phyloP scores from a whole-genome alignment of 2,113 vertebrate genomes.

The Crocuta crocuta region DNA sequence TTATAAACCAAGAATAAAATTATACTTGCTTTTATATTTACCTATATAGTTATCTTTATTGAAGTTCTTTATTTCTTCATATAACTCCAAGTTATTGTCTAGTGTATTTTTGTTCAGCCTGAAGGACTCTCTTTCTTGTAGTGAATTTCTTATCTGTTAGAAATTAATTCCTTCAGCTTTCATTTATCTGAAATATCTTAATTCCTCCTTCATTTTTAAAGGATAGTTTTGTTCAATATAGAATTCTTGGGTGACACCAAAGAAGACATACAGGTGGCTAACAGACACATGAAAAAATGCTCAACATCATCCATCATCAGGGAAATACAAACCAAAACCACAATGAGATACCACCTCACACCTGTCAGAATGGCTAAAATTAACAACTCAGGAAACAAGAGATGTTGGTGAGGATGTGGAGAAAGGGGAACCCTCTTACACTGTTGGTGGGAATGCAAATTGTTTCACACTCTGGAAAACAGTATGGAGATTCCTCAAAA shows the following conservation, averaged over 20 bases:
- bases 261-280: too few relatives aligned
- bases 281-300: too few relatives aligned
- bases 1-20: background rate
- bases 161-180: background rate
- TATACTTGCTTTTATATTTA: background rate
- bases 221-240: background rate
- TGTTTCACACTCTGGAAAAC: too few relatives aligned
- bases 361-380: too few relatives aligned
- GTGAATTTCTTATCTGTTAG: background rate
- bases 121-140: background rate
- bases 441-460: too few relatives aligned
- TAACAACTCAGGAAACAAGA: too few relatives aligned
- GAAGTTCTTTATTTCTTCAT: background rate
- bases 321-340: too few relatives aligned
- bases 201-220: background rate
- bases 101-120: background rate
- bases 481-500: too few relatives aligned
- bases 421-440: too few relatives aligned
- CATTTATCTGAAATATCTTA: background rate
- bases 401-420: too few relatives aligned
- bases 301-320: too few relatives aligned
- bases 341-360: too few relatives aligned
- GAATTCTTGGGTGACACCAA: background rate
- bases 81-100: background rate
- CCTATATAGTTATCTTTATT: background rate